Evolutionary conservation across 1,140 invertebrate species (phyloP).

Genomic region (Drosophila santomea): DNA sequence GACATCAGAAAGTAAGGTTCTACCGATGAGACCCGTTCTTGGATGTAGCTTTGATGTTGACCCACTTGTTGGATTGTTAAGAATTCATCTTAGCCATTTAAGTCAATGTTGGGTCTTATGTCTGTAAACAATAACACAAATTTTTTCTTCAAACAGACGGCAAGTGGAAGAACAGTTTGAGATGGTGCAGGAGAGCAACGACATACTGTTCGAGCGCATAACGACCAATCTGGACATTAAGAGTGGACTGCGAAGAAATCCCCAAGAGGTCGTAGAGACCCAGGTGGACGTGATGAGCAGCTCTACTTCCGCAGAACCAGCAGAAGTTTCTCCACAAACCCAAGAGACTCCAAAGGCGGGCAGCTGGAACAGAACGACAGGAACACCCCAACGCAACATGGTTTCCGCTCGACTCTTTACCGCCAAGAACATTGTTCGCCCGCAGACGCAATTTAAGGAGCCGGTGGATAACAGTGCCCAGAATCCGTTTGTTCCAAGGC

Average conservation of each 20-base stretch:
- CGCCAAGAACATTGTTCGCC: constrained; percentile 91
- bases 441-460: constrained; percentile 94
- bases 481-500: constrained; percentile 91
- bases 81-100: background rate
- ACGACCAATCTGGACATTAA: constrained; percentile 90
- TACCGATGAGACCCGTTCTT: background rate
- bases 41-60: background rate
- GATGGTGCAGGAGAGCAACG: constrained; percentile 90
- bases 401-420: constrained; percentile 86
- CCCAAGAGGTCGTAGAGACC: constrained; percentile 85
- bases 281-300: constrained; percentile 85
- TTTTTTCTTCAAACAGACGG: constrained; percentile 57
- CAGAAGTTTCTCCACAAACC: background rate
- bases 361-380: constrained; percentile 71
- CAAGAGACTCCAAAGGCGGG: constrained; percentile 64
- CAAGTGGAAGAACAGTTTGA: constrained; percentile 91
- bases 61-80: background rate
- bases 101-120: background rate
- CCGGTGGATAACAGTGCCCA: constrained; percentile 92
- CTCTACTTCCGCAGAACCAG: constrained; percentile 41
- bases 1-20: constrained; percentile 85
- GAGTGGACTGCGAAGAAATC: constrained; percentile 86
- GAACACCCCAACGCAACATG: constrained; percentile 30
- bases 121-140: background rate
- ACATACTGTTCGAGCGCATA: constrained; percentile 92